Conservation (phyloP, 2,797 vertebrate species). For the Sarcoramphus papa region DNA sequence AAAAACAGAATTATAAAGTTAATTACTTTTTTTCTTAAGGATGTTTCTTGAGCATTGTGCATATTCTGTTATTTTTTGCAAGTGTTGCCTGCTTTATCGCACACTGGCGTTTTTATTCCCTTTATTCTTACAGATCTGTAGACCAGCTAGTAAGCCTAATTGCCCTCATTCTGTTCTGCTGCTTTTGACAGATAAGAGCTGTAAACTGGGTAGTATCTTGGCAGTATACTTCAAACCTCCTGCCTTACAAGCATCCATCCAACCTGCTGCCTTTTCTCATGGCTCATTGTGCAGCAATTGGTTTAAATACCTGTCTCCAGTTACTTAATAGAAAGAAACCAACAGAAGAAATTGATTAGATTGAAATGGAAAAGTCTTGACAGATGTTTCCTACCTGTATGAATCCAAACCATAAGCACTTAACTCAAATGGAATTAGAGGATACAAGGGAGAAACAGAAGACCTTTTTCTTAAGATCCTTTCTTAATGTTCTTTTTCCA, state of each 20-base stretch:
- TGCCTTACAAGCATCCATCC: neutral
- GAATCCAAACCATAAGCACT: neutral
- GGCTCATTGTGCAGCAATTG: neutral
- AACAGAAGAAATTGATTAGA: neutral
- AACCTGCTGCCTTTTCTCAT: neutral
- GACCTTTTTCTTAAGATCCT: neutral
- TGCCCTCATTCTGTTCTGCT: conserved; percentile 29
- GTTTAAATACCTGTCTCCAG: neutral
- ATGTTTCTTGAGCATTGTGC: neutral
- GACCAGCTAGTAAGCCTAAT: neutral
- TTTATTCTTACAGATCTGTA: conserved; percentile 3
- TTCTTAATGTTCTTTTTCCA: neutral
- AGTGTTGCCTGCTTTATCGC: neutral
- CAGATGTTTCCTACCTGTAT: neutral
- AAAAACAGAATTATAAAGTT: neutral
- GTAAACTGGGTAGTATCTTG: neutral
- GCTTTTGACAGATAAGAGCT: neutral
- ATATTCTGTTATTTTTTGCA: neutral
- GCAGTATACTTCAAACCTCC: neutral
- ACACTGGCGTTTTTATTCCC: neutral
- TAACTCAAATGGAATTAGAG: neutral
- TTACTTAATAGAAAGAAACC: neutral
- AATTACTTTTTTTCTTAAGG: neutral
- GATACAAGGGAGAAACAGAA: neutral
- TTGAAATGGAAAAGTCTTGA: neutral